Evolutionary conservation across 2,797 vertebrate genomes (phyloP).

Genomic region (Ambastaia sidthimunki): DNA sequence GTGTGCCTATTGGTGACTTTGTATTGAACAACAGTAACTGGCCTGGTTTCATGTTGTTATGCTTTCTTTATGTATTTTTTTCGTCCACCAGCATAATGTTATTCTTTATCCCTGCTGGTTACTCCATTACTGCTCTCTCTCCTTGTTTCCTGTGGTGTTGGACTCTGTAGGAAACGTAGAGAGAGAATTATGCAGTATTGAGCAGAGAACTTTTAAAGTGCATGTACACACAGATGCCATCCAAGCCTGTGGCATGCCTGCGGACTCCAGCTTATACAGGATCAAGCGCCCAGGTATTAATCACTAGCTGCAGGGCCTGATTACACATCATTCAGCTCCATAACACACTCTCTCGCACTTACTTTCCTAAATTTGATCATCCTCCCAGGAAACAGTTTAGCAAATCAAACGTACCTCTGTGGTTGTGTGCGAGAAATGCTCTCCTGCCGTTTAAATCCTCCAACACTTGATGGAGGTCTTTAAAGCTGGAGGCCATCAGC

Average conservation of each 20-base stretch:
- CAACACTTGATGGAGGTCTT: conserved; percentile 5
- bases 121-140: conserved; percentile 46
- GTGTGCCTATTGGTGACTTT: background rate
- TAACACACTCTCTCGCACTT: conserved; percentile 24
- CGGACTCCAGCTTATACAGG: conserved; percentile 21
- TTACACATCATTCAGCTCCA: conserved; percentile 67
- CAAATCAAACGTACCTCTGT: conserved; percentile 17
- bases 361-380: conserved; percentile 27
- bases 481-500: background rate
- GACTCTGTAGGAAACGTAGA: conserved; percentile 66
- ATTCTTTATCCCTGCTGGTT: conserved; percentile 57
- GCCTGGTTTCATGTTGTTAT: conserved; percentile 8
- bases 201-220: conserved; percentile 47
- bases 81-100: conserved; percentile 55
- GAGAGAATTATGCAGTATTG: conserved; percentile 58
- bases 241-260: conserved; percentile 63
- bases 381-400: conserved; percentile 17
- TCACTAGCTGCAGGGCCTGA: conserved; percentile 76
- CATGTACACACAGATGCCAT: conserved; percentile 17
- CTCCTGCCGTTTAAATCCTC: conserved; percentile 8
- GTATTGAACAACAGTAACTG: conserved; percentile 13
- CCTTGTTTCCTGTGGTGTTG: conserved; percentile 43
- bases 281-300: conserved; percentile 67
- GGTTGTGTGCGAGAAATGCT: background rate
- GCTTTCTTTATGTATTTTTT: conserved; percentile 2